These are phyloP conservation scores for Gymnocheta viridis DNA, from an alignment of 2,888 invertebrate genomes.

Conservation along the genomic window DNA sequence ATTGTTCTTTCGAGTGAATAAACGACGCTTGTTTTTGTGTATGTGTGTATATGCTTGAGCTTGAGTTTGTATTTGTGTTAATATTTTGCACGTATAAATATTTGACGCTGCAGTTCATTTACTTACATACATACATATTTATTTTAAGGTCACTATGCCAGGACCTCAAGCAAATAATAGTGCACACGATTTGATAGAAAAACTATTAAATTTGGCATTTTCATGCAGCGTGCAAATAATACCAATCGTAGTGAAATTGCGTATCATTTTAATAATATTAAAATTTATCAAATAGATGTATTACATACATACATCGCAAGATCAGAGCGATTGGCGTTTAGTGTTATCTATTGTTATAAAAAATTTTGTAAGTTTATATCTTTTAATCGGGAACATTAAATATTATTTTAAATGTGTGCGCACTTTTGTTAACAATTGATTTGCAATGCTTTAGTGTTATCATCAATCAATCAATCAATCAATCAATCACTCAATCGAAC, in stretches of 20 bases:
- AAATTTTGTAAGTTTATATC: no score
- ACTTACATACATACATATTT: slow-evolving; percentile 20
- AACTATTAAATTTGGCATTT: neutral
- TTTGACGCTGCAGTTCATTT: slow-evolving; percentile 40
- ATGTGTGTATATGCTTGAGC: neutral
- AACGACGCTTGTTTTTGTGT: no score
- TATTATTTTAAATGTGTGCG: no score
- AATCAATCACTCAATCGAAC: no score
- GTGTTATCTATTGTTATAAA: no score
- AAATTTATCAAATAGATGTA: neutral
- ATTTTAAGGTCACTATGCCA: slow-evolving; percentile 33
- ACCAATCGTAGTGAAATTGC: neutral
- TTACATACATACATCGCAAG: neutral
- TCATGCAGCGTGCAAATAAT: neutral
- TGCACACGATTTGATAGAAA: neutral
- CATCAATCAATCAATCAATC: no score
- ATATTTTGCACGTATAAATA: slow-evolving; percentile 28
- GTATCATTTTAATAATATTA: neutral
- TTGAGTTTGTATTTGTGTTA: neutral
- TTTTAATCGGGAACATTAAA: no score
- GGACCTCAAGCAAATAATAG: slow-evolving; percentile 2
- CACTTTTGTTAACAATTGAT: no score
- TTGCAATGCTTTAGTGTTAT: no score
- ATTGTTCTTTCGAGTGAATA: slow-evolving; percentile 11
- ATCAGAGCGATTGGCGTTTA: no score